phyloP scores from a whole-genome alignment of 2,113 vertebrate genomes.

The Chlamydotis undulata region DNA sequence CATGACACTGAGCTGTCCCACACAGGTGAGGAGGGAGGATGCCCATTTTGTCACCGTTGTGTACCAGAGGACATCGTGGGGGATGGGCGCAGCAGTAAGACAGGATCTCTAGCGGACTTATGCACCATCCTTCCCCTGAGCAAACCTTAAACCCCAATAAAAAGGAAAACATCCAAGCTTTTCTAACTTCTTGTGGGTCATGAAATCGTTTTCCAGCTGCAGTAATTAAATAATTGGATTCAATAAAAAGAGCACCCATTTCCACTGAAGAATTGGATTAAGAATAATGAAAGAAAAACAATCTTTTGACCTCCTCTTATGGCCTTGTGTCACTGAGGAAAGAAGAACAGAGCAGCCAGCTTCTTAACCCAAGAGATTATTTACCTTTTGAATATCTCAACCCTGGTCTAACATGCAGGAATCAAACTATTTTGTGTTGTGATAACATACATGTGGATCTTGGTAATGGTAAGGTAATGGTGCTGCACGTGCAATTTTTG shows the following conservation, averaged over 20 bases:
- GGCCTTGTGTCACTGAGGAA: not conserved
- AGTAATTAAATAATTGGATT: constrained; percentile 12
- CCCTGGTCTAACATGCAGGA: not conserved
- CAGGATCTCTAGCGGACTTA: not conserved
- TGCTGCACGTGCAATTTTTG: not conserved
- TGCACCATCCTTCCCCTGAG: not conserved
- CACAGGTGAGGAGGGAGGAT: not conserved
- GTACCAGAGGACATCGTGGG: rapidly evolving
- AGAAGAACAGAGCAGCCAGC: not conserved
- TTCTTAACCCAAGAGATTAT: not conserved
- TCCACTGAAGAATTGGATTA: constrained; percentile 27
- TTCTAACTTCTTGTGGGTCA: not conserved
- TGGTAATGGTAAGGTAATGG: not conserved
- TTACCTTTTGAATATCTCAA: not conserved
- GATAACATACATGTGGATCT: not conserved
- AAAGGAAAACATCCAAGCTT: not conserved
- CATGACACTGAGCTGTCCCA: not conserved
- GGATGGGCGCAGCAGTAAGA: not conserved
- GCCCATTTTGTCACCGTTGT: not conserved
- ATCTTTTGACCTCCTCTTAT: not conserved
- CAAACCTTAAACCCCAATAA: not conserved
- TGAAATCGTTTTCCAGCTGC: not conserved
- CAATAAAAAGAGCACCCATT: not conserved
- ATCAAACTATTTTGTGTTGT: not conserved
- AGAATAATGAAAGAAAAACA: constrained; percentile 11